Evolutionary conservation across 2,888 invertebrate species (phyloP), one percentile per base, ranked within the genome.

Genomic region (Harpagoxenus sublaevis): DNA sequence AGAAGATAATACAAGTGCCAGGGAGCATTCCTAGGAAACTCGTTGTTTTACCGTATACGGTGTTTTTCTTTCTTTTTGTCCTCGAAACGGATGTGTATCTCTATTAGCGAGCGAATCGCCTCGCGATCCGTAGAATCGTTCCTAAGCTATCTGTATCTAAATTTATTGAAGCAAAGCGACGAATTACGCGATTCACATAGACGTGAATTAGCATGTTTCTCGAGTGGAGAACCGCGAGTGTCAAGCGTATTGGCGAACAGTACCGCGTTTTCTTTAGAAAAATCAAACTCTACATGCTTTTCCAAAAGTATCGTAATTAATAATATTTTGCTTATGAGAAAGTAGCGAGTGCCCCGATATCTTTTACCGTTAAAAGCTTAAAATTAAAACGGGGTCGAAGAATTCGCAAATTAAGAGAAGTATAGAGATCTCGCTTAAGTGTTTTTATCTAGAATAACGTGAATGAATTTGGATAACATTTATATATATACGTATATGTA

Each of bases 11-110:
- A 89, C 89, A 92, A 92, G 89, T 90, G 89, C 89, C 91, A 89
- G 88, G 88, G 89, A 78, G 89, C 88, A 89, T 92, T 92, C 89
- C 89, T 90, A 89, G 86, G 75, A 86, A 88, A 83, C 66, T 70
- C 70, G 51, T 63, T 63, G 55, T 68, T 68, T 60, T 51, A 57
- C 82, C 82, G 53, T 84, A 55, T 65, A 23, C 48, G 63, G 31
- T 62, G 23, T 45, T 71, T 31, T 60, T 55, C 42, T 42, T 63
- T 35, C 23, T 83, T 57, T 55, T 82, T 84, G 57, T 53, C 23
- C 15, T 66, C 75, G 53, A 68, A 60, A 70, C 57, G 79, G 35
- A 8, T 81, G 48, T 28, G 60, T 39, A n/a, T 81, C 71, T 71
- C 71, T 70, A 39, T 70, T 68, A 78, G 60, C 53, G 45, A 60